Evolutionary conservation across 2,797 vertebrate genomes (phyloP), one percentile per base, ranked within the genome.

Genomic region (Epinephelus coioides): DNA sequence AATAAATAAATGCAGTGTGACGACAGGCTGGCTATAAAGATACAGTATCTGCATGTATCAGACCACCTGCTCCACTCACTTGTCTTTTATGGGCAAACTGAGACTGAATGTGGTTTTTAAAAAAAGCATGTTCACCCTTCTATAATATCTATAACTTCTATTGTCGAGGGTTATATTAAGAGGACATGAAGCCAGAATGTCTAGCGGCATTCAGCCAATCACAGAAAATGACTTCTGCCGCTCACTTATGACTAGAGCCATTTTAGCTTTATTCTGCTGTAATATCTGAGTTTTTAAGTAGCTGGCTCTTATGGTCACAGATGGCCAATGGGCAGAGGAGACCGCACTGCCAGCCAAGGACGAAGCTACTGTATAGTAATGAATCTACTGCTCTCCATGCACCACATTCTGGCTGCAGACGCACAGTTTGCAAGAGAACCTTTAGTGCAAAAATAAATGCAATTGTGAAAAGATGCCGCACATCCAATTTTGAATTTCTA

Each of bases 201-300:
- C 67, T 51, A 0, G n/a, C 6, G 25, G 80, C 71, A 43, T 86
- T 78, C 47, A 69, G 75, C 70, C 82, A 77, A 64, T 76, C 69
- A 40, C 27, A 76, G 57, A 67, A 84, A 79, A 84, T 44, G n/a
- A 81, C 61, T 72, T 77, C 65, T 69, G 72, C 49, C 19, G 3
- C 78, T 88, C 80, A 65, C 54, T 87, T 68, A n/a, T 50, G n/a
- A 79, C 62, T 59, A 79, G 44, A 76, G 78, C 79, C 64, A 68
- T 54, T 88, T 84, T 15, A 73, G 69, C 60, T 77, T 78, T 27
- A 74, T 78, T 72, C 64, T 55, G 63, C 60, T 77, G 60, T 71
- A 46, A 79, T 60, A 79, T 84, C 11, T 1, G 57, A 59, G 76
- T 70, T 80, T 86, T 78, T 67, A 84, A 85, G 81, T 56, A 70